Conservation (phyloP, 2,888 invertebrate genomes). For the Sinotaia quadrata region DNA sequence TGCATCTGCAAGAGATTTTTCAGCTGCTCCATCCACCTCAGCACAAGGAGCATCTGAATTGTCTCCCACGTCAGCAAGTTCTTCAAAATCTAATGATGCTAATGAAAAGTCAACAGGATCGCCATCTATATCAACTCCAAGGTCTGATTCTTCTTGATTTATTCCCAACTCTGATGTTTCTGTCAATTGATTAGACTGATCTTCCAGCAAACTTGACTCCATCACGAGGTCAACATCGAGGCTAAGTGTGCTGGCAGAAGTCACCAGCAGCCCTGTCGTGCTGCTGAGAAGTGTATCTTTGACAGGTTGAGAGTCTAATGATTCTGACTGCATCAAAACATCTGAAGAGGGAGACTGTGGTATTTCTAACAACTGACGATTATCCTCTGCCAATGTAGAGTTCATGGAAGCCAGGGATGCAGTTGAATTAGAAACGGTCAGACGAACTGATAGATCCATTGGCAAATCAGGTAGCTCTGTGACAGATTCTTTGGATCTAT, state of each 20-base stretch:
- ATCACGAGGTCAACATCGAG: neutral
- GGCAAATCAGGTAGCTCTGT: conserved; percentile 21
- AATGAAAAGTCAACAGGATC: conserved; percentile 26
- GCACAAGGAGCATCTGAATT: neutral
- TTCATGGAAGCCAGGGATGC: neutral
- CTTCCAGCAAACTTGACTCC: neutral
- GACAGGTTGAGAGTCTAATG: conserved; percentile 16
- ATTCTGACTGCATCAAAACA: neutral
- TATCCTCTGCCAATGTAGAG: neutral
- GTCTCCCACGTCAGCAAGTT: conserved; percentile 15
- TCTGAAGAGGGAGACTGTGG: conserved; percentile 12
- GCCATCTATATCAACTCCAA: conserved; percentile 24
- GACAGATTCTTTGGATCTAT: neutral
- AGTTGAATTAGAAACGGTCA: neutral
- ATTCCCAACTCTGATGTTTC: too few relatives aligned
- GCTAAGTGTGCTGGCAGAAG: conserved; percentile 6
- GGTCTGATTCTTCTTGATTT: too few relatives aligned
- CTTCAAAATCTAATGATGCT: conserved; percentile 21
- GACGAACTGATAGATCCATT: conserved; percentile 17
- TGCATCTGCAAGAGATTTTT: neutral
- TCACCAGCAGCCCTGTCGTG: neutral
- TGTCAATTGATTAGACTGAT: conserved; percentile 1
- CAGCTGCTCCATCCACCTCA: neutral
- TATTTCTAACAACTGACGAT: neutral
- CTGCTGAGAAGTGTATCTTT: conserved; percentile 25